These are phyloP conservation scores for Tetrao urogallus DNA, from an alignment of 2,113 vertebrate genomes.

Conservation along the genomic window DNA sequence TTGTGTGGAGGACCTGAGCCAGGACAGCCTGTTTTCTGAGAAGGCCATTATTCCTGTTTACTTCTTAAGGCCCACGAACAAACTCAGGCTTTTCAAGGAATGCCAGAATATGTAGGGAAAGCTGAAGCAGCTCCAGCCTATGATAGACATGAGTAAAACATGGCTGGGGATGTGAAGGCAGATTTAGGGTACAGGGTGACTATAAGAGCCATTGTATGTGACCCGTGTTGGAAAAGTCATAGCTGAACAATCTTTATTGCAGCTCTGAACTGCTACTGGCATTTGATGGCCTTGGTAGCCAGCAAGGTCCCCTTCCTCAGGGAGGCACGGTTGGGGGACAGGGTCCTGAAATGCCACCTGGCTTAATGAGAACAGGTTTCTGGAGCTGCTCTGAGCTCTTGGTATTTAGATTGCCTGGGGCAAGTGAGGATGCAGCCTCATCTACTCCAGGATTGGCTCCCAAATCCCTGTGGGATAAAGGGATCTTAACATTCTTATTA, in stretches of 20 bases:
- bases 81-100: not conserved
- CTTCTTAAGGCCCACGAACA: not conserved
- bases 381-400: not conserved
- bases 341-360: not conserved
- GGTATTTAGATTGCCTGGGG: not conserved
- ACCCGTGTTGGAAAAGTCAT: accelerated
- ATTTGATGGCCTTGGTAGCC: not conserved
- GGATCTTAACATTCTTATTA: not conserved
- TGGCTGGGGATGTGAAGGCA: not conserved
- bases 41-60: not conserved
- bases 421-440: not conserved
- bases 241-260: not conserved
- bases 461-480: not conserved
- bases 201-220: not conserved
- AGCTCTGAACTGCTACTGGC: not conserved
- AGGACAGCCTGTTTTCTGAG: not conserved
- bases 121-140: not conserved
- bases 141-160: not conserved
- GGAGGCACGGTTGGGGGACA: not conserved
- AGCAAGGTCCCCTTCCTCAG: not conserved
- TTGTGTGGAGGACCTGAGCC: not conserved
- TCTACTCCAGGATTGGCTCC: not conserved
- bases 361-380: not conserved
- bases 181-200: not conserved
- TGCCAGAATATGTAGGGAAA: not conserved